Percentiles rank a stretch among this genome's conserved stretches.
These are phyloP conservation scores for Brachionus paranguensis DNA, from an alignment of 1,140 invertebrate genomes.

Conservation along the genomic window DNA sequence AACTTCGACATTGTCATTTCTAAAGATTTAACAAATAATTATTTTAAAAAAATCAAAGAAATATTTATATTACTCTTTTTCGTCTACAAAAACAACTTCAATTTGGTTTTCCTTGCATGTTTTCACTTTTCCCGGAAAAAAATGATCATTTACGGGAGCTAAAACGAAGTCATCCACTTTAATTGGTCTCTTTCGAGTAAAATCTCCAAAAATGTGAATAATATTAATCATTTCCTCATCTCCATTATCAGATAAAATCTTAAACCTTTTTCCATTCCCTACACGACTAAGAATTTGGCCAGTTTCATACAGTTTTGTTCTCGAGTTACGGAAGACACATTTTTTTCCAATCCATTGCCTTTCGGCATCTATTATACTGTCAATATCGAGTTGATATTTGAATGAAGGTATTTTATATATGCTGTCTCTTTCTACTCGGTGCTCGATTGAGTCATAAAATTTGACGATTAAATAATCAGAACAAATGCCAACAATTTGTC, in stretches of 20 bases:
- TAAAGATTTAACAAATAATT: neutral
- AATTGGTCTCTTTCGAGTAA: neutral
- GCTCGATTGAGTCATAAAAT: neutral
- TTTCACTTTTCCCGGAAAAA: neutral
- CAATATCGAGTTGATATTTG: neutral
- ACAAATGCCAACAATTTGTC: neutral
- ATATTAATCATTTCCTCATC: neutral
- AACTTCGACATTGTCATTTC: neutral
- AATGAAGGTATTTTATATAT: neutral
- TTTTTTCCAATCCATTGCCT: neutral
- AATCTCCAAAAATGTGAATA: neutral
- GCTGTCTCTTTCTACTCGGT: neutral
- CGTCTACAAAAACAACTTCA: neutral
- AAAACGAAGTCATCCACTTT: neutral
- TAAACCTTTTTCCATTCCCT: neutral
- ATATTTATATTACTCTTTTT: neutral
- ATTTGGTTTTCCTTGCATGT: neutral
- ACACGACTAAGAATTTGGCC: neutral
- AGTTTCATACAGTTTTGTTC: neutral
- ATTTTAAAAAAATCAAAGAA: too few species aligned
- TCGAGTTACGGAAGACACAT: neutral
- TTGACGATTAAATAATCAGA: neutral
- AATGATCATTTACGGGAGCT: neutral
- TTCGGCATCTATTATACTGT: neutral
- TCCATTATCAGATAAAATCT: neutral